Conservation (phyloP, 2,888 invertebrate genomes). For the Hypselothyrea guttata region DNA sequence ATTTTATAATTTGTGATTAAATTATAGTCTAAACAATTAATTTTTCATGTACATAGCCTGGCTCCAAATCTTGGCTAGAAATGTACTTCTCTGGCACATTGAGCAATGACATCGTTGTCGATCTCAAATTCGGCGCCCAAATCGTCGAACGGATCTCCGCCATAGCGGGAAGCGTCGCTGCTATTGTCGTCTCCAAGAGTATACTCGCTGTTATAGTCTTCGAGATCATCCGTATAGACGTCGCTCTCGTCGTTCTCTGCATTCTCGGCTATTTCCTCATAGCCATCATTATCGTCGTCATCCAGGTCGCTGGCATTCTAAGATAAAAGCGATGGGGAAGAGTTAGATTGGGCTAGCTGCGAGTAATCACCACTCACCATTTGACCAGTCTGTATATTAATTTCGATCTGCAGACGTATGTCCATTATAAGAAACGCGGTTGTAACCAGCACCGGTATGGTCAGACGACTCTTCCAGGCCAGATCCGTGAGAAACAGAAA, state of each 20-base stretch:
- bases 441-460: slow-evolving; percentile 86
- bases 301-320: slow-evolving; percentile 79
- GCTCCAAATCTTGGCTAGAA: slow-evolving; percentile 38
- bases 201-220: slow-evolving; percentile 66
- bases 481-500: slow-evolving; percentile 87
- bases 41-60: slow-evolving; percentile 22
- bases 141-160: slow-evolving; percentile 51
- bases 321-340: too few species aligned
- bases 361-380: slow-evolving; percentile 54
- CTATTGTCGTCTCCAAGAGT: slow-evolving; percentile 64
- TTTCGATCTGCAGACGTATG: slow-evolving; percentile 87
- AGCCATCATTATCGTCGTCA: slow-evolving; percentile 66
- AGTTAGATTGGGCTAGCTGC: neutral
- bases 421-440: slow-evolving; percentile 87
- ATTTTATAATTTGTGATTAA: slow-evolving; percentile 8
- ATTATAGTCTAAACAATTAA: slow-evolving; percentile 24
- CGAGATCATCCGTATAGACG: slow-evolving; percentile 63
- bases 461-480: slow-evolving; percentile 87
- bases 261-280: slow-evolving; percentile 52
- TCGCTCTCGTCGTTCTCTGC: slow-evolving; percentile 70
- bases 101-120: slow-evolving; percentile 41
- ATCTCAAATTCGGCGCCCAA: slow-evolving; percentile 52
- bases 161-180: slow-evolving; percentile 50
- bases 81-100: slow-evolving; percentile 29
- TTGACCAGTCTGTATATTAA: slow-evolving; percentile 84